phyloP scores from a whole-genome alignment of 92 coral and sea anemone genomes.

The Hydrozoanthus gracilis region DNA sequence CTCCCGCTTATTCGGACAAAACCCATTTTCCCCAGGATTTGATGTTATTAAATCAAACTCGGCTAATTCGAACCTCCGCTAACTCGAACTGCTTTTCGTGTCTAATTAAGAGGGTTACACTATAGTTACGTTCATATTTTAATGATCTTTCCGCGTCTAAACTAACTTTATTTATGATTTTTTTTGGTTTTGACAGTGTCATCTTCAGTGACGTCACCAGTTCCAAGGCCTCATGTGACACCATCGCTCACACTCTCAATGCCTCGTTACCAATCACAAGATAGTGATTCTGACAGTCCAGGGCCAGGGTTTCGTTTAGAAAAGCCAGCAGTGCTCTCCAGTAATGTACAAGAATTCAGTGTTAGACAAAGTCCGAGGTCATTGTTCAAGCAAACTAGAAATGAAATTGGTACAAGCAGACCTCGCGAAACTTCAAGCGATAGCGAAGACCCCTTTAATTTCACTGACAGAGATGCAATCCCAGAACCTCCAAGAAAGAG shows the following conservation, averaged over 20 bases:
- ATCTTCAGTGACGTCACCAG: constrained; percentile 21
- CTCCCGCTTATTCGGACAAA: too few species aligned
- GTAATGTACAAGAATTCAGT: constrained; percentile 7
- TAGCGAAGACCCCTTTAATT: constrained; percentile 73
- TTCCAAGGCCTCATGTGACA: constrained; percentile 20
- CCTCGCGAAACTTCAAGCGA: constrained; percentile 31
- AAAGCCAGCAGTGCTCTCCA: constrained; percentile 48
- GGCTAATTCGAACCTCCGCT: too few species aligned
- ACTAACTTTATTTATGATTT: background rate
- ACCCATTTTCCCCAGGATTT: too few species aligned
- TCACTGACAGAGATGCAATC: constrained; percentile 69
- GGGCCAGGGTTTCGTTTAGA: constrained; percentile 65
- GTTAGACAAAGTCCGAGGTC: constrained; percentile 57
- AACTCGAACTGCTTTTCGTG: too few species aligned
- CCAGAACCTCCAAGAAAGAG: constrained; percentile 59
- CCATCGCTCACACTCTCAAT: constrained; percentile 80
- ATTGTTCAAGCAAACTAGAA: constrained; percentile 67
- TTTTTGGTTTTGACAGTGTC: background rate
- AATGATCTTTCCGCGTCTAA: too few species aligned
- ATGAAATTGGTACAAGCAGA: constrained; percentile 23
- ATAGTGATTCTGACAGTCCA: constrained; percentile 67
- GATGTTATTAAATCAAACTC: too few species aligned
- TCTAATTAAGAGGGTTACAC: too few species aligned
- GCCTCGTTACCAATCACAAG: constrained; percentile 73
- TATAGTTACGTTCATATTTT: too few species aligned